Evolutionary conservation across 92 coral and sea anemone species (phyloP).

Genomic region (Epizoanthus scotinus): DNA sequence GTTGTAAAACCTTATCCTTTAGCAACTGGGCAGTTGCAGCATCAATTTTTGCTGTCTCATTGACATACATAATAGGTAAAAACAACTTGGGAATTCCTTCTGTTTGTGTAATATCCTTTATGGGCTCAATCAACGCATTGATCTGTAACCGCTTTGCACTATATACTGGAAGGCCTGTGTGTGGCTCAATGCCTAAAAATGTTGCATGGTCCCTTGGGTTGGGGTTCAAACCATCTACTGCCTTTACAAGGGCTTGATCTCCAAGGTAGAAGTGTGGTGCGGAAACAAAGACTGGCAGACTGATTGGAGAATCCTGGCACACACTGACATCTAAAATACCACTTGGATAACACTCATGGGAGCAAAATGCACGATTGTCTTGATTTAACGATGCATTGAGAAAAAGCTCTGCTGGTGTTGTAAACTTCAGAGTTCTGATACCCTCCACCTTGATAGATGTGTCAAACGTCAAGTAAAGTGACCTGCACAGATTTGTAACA

Average conservation of each 20-base stretch:
- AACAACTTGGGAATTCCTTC: constrained; percentile 53
- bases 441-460: constrained; percentile 48
- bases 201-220: constrained; percentile 83
- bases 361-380: constrained; percentile 82
- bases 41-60: constrained; percentile 77
- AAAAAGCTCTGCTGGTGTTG: constrained; percentile 66
- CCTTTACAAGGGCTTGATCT: constrained; percentile 54
- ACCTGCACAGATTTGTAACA: constrained; percentile 83
- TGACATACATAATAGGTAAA: constrained; percentile 77
- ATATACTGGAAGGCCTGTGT: constrained; percentile 76
- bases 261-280: constrained; percentile 95
- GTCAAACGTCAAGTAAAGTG: constrained; percentile 66
- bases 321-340: constrained; percentile 85
- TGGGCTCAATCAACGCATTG: constrained; percentile 72
- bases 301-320: constrained; percentile 73
- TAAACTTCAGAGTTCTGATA: constrained; percentile 64
- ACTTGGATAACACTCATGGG: constrained; percentile 73
- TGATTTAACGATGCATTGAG: constrained; percentile 68
- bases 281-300: constrained; percentile 80
- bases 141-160: constrained; percentile 84
- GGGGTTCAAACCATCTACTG: constrained; percentile 77
- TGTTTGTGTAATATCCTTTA: constrained; percentile 54
- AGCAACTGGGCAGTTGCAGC: constrained; percentile 58
- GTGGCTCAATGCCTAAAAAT: constrained; percentile 76
- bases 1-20: constrained; percentile 66